These are phyloP conservation scores for Himalopsyche kuldschensis DNA, from an alignment of 2,888 invertebrate species.

Conservation along the genomic window DNA sequence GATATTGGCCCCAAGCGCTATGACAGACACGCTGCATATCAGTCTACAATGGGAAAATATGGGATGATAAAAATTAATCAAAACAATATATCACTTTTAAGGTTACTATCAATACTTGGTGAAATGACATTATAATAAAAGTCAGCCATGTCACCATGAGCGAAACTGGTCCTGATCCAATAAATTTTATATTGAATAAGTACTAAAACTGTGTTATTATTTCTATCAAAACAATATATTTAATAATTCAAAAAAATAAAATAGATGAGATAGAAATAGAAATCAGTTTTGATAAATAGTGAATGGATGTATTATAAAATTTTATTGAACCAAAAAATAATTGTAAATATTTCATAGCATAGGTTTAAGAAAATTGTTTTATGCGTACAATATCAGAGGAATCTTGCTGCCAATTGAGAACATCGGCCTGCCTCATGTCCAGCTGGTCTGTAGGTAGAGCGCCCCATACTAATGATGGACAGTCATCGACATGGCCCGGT, in stretches of 20 bases:
- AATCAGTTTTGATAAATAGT: no score
- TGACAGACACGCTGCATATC: slow-evolving; percentile 72
- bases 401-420: slow-evolving; percentile 74
- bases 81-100: neutral
- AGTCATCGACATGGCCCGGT: slow-evolving; percentile 41
- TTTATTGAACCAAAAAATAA: no score
- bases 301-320: neutral
- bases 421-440: slow-evolving; percentile 79
- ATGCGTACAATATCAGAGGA: slow-evolving; percentile 73
- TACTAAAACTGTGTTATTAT: no score
- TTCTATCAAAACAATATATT: no score
- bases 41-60: slow-evolving; percentile 50
- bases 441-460: slow-evolving; percentile 77
- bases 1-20: slow-evolving; percentile 91
- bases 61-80: neutral
- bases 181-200: no score
- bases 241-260: no score
- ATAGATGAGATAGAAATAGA: no score
- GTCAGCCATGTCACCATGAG: no score
- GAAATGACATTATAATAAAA: no score
- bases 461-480: slow-evolving; percentile 72
- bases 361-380: neutral
- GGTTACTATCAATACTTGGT: no score
- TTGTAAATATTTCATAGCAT: neutral
- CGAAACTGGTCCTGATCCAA: no score